Evolutionary conservation across 2,113 vertebrate species (phyloP).

Genomic region (Crotalus tigris): DNA sequence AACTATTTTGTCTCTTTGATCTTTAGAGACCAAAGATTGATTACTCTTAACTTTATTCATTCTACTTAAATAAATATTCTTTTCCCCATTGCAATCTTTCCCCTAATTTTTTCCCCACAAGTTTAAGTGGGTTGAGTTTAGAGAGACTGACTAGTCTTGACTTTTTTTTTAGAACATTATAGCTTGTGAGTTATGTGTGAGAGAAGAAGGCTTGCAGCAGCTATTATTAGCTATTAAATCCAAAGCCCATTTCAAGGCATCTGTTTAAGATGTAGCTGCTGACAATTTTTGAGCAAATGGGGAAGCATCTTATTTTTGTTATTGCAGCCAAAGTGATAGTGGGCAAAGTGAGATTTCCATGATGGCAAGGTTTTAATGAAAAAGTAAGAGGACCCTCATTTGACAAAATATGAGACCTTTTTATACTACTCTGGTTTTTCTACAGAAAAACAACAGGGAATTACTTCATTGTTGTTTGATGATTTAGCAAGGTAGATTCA

Average conservation of each 20-base stretch:
- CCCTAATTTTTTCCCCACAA: neutral
- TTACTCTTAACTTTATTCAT: neutral
- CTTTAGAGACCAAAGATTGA: neutral
- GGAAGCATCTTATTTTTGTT: neutral
- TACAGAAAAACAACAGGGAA: neutral
- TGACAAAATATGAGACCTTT: neutral
- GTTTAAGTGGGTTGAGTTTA: neutral
- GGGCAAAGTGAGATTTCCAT: neutral
- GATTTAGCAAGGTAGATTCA: neutral
- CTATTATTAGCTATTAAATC: conserved; percentile 12
- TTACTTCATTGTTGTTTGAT: neutral
- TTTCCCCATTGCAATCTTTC: neutral
- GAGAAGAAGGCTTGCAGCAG: neutral
- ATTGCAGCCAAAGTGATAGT: neutral
- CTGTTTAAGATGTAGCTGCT: neutral
- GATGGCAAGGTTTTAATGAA: neutral
- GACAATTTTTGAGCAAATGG: neutral
- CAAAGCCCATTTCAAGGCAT: neutral
- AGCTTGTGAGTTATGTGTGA: too few relatives aligned
- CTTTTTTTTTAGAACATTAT: neutral
- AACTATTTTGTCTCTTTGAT: neutral
- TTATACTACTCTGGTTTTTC: neutral
- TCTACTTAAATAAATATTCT: neutral
- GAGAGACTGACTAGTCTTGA: neutral
- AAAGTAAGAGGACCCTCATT: neutral